A percentile compares a stretch with the other conserved stretches of the same genome.
Evolutionary conservation across 2,113 vertebrate species (phyloP).

Genomic region (Brienomyrus brachyistius): DNA sequence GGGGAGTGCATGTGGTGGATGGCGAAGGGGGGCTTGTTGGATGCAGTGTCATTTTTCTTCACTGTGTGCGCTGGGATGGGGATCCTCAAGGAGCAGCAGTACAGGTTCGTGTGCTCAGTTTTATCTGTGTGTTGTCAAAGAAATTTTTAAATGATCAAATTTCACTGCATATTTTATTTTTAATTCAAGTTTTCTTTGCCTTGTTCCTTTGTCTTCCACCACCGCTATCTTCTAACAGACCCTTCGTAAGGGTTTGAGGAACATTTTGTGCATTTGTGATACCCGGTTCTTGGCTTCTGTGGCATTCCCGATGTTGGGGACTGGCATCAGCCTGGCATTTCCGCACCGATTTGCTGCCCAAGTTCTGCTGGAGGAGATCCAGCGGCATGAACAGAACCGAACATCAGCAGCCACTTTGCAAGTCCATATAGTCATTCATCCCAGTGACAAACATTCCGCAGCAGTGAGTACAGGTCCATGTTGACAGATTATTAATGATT

Average conservation of each 20-base stretch:
- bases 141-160: no score
- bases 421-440: slow-evolving; percentile 42
- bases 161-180: neutral
- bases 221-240: slow-evolving; percentile 27
- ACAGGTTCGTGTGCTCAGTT: slow-evolving; percentile 30
- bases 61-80: slow-evolving; percentile 38
- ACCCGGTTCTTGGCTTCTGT: slow-evolving; percentile 35
- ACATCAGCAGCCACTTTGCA: slow-evolving; percentile 11
- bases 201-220: neutral
- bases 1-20: slow-evolving; percentile 31
- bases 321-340: slow-evolving; percentile 37
- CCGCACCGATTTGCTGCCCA: slow-evolving; percentile 33
- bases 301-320: slow-evolving; percentile 46
- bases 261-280: slow-evolving; percentile 32
- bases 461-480: slow-evolving; percentile 32
- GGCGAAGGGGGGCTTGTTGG: slow-evolving; percentile 14
- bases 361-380: slow-evolving; percentile 42
- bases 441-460: slow-evolving; percentile 36
- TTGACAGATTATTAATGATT: neutral
- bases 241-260: slow-evolving; percentile 33
- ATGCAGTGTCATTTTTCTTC: slow-evolving; percentile 42
- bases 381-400: slow-evolving; percentile 24
- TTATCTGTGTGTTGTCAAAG: no score
- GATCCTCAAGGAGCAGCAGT: slow-evolving; percentile 27
- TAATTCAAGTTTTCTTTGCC: neutral